These are phyloP conservation scores for Percina caprodes DNA, from an alignment of 2,113 vertebrate species.

Conservation along the genomic window DNA sequence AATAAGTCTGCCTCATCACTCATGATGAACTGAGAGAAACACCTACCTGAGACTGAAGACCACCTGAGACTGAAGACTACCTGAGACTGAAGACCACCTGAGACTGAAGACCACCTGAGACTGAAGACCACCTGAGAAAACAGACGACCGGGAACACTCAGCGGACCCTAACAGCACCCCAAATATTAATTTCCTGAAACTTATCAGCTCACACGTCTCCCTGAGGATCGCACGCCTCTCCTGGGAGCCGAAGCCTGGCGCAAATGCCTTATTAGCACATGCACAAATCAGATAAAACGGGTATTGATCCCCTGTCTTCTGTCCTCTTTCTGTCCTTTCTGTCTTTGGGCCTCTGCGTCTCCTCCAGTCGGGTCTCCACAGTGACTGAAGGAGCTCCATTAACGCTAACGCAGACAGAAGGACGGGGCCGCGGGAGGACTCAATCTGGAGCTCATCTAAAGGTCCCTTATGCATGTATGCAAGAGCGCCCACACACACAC, in stretches of 20 bases:
- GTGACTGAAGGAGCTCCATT: constrained; percentile 7
- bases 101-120: too few species aligned
- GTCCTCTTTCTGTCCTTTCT: background rate
- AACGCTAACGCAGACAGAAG: constrained; percentile 34
- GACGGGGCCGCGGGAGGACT: constrained; percentile 25
- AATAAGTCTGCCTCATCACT: too few species aligned
- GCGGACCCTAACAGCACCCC: constrained; percentile 6
- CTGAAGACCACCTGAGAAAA: constrained; percentile 32
- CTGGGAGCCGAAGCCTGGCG: background rate
- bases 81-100: too few species aligned
- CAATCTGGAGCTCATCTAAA: constrained; percentile 31
- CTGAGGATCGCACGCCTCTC: background rate
- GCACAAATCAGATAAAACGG: constrained; percentile 16
- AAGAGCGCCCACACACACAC: constrained; percentile 19
- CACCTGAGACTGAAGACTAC: too few species aligned
- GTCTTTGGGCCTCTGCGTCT: background rate
- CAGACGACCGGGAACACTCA: background rate
- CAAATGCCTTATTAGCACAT: background rate
- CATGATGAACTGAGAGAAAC: too few species aligned
- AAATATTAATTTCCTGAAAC: constrained; percentile 68
- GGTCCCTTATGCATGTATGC: constrained; percentile 33
- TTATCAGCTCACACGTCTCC: constrained; percentile 48
- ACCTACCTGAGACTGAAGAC: too few species aligned
- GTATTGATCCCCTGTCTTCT: background rate
- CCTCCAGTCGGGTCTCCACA: constrained; percentile 10